Percentiles rank a stretch among this genome's conserved stretches.
Evolutionary conservation across 2,113 vertebrate species (phyloP).

Genomic region (Hystrix brachyura): DNA sequence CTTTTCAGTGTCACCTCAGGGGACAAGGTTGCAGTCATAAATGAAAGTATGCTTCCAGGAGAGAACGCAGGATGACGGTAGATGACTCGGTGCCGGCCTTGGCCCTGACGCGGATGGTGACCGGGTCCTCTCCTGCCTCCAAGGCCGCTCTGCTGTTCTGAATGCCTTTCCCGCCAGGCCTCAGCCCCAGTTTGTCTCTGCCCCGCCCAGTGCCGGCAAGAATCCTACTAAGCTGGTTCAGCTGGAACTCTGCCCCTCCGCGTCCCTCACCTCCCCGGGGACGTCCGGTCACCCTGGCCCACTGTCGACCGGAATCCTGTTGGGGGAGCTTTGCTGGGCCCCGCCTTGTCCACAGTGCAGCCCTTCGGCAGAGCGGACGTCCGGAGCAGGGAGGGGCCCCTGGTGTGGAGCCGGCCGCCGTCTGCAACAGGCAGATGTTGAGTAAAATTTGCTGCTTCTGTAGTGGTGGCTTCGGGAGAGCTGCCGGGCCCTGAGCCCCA

Average conservation of each 20-base stretch:
- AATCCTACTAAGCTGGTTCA: neutral
- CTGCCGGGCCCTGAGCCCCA: no score
- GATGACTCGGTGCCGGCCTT: neutral
- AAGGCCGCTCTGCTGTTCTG: neutral
- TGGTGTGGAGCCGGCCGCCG: no score
- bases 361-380: no score
- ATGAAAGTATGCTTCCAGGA: neutral
- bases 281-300: neutral
- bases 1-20: neutral
- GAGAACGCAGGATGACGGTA: neutral
- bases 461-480: no score
- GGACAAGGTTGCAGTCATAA: neutral
- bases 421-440: no score
- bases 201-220: no score
- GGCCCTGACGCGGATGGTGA: neutral
- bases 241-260: neutral
- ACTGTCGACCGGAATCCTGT: no score
- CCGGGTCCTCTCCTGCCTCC: neutral
- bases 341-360: no score
- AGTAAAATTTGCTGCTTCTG: no score
- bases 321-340: fast-evolving
- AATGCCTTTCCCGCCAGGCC: no score
- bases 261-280: neutral
- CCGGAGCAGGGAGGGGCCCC: no score
- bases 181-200: no score